Base-by-base conservation (phyloP, 1,140 invertebrate genomes). In the Planococcus citri region DNA sequence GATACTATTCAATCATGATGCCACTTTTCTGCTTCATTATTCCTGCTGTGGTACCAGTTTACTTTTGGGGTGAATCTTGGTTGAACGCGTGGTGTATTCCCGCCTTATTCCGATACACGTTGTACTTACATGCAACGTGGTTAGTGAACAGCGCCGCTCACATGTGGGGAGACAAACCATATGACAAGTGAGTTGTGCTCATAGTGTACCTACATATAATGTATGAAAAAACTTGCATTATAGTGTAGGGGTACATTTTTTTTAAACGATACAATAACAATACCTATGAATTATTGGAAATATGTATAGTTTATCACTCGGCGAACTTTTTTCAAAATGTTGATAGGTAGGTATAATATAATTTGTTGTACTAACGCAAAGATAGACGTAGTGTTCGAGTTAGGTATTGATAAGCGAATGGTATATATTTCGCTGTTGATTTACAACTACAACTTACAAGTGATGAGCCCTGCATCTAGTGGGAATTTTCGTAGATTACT, bases 141-240 rank as follows among this genome's bases (percentile, higher is more conserved):
- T 80, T 94, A 41, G 95, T 98, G 0, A 98, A 98, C 78, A 94
- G 91, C 71, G 90, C 90, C 20, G 95, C 95, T 1, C 95, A 98
- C 79, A 84, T 94, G 74, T 94, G 89, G 80, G 96, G 96, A 61
- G 84, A 85, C 71, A 88, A 87, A 75, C 95, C 95, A 0, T 98
- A 97, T 77, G 95, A 98, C 78, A 85, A 85, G 88, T 86, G 78
- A 85, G 80, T 84, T 71, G n/a, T n/a, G n/a, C 33, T 37, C 33
- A 14, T 37, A 6, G 33, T 37, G n/a, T n/a, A n/a, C n/a, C n/a
- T n/a, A n/a, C n/a, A n/a, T n/a, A n/a, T n/a, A 17, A 57, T 14
- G 25, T 57, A n/a, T n/a, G n/a, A n/a, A n/a, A n/a, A n/a, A n/a
- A n/a, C 10, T 20, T 41, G 10, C 38, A 41, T 10, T 20, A 41